Conservation (phyloP, 1,140 invertebrate species). For the Saxidomus purpurata region DNA sequence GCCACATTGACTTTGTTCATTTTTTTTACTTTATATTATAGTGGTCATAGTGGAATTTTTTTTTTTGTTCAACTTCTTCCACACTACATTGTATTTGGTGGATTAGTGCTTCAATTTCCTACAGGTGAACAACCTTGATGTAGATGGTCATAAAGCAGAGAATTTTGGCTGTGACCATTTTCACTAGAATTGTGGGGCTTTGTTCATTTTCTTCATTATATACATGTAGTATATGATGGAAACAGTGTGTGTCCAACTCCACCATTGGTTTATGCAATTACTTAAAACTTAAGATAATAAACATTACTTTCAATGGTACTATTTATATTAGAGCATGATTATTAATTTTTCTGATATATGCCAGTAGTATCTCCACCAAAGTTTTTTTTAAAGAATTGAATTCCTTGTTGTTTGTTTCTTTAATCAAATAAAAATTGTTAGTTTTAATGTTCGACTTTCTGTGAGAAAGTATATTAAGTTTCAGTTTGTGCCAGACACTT, state of each 20-base stretch:
- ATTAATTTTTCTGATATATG: constrained; percentile 13
- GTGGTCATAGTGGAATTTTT: constrained; percentile 25
- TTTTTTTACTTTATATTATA: constrained; percentile 29
- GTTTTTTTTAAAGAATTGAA: constrained; percentile 18
- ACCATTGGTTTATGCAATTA: constrained; percentile 9
- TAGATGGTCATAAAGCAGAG: constrained; percentile 28
- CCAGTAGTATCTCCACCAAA: not conserved
- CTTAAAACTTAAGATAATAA: constrained; percentile 21
- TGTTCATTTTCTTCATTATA: constrained; percentile 3
- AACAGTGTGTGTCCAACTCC: not conserved
- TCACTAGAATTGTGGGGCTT: constrained; percentile 21
- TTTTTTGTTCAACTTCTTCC: constrained; percentile 21
- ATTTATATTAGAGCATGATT: constrained; percentile 14
- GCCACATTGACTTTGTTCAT: not conserved
- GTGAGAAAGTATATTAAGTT: constrained; percentile 31
- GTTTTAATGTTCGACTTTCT: constrained; percentile 12
- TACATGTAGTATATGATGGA: constrained; percentile 17
- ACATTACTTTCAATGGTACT: constrained; percentile 10
- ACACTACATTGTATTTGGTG: constrained; percentile 1
- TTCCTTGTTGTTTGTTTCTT: constrained; percentile 11
- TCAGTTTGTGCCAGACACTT: constrained; percentile 4
- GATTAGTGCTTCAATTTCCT: constrained; percentile 25
- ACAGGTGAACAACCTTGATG: constrained; percentile 26
- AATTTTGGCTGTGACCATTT: constrained; percentile 32
- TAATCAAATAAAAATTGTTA: constrained; percentile 27